Evolutionary conservation across 1,140 invertebrate genomes (phyloP).

Genomic region (Papilio glaucus): DNA sequence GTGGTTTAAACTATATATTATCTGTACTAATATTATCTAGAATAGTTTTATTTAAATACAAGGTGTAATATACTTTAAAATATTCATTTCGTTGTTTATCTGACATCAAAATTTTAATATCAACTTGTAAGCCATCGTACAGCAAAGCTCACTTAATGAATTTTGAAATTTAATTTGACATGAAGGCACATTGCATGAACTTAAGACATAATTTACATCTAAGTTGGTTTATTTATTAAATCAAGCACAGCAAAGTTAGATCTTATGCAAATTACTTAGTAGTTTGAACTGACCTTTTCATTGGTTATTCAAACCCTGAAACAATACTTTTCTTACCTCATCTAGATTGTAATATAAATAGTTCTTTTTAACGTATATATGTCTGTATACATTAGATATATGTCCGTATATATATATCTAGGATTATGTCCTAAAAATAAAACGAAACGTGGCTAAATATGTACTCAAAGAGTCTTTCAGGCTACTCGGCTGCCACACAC

Average conservation of each 20-base stretch:
- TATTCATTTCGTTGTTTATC: neutral
- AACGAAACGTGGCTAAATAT: neutral
- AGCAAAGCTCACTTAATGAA: conserved; percentile 6
- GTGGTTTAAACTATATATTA: no score
- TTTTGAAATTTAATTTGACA: conserved; percentile 19
- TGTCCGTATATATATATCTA: no score
- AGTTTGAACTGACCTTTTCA: neutral
- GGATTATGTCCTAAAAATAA: no score
- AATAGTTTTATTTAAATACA: neutral
- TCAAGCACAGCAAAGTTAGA: conserved; percentile 1
- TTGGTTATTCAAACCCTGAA: neutral
- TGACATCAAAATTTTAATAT: conserved; percentile 11
- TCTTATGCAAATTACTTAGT: conserved; percentile 19
- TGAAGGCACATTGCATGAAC: neutral
- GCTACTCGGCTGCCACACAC: no score
- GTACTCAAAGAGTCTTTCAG: no score
- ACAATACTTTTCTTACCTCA: neutral
- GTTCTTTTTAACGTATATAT: no score
- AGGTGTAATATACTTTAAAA: neutral
- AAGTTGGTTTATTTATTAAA: conserved; percentile 20
- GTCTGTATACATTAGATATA: no score
- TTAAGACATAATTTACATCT: conserved; percentile 11
- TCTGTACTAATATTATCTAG: no score
- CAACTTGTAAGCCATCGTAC: neutral
- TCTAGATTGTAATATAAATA: neutral